A percentile compares a stretch with the other conserved stretches of the same genome.
Evolutionary conservation across 1,140 invertebrate genomes (phyloP).

Genomic region (Telenomus remus): DNA sequence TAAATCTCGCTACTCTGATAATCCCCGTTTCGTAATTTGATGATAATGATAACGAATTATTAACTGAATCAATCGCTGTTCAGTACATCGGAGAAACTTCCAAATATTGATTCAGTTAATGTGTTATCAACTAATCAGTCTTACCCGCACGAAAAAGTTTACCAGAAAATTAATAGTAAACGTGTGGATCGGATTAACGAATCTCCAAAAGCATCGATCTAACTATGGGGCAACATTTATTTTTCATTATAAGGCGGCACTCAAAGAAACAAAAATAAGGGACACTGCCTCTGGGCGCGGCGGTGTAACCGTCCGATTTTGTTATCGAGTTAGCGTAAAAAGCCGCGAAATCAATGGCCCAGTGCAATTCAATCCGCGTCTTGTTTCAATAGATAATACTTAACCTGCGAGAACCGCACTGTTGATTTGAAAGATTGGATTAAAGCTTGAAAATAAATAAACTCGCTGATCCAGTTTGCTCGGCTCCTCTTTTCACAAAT

Average conservation of each 20-base stretch:
- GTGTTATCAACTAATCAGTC: too few species aligned
- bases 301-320: neutral
- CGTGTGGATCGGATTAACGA: too few species aligned
- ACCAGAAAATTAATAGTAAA: too few species aligned
- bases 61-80: too few species aligned
- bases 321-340: slow-evolving; percentile 8
- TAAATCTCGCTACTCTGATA: too few species aligned
- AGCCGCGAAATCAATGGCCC: slow-evolving; percentile 10
- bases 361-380: slow-evolving; percentile 19
- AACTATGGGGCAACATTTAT: slow-evolving; percentile 36
- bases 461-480: neutral
- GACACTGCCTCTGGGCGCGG: neutral
- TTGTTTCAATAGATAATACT: slow-evolving; percentile 29
- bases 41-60: too few species aligned
- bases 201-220: slow-evolving; percentile 4
- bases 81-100: too few species aligned
- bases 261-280: slow-evolving; percentile 20
- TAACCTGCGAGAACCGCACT: neutral
- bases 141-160: too few species aligned
- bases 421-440: slow-evolving; percentile 25
- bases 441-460: slow-evolving; percentile 8
- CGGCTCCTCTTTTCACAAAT: slow-evolving; percentile 5
- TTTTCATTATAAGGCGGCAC: neutral
- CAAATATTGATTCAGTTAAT: too few species aligned
- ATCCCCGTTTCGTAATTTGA: too few species aligned